Percentiles rank a stretch among this genome's conserved stretches.
Conservation (phyloP, 2,888 invertebrate species). For the Nowickia ferox region DNA sequence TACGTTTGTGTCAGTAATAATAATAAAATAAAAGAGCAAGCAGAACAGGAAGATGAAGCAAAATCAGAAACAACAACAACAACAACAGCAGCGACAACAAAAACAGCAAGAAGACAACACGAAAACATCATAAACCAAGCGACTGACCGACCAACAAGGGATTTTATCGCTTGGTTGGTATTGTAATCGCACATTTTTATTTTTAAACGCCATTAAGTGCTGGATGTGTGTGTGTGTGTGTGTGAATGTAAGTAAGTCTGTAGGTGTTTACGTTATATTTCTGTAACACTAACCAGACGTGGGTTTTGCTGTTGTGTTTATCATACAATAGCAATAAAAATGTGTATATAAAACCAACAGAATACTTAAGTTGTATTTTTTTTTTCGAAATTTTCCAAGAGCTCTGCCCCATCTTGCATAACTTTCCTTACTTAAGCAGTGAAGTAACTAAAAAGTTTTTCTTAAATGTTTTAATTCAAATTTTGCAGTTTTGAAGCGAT, state of each 20-base stretch:
- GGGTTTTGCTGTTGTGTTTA: too few species aligned
- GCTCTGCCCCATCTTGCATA: too few species aligned
- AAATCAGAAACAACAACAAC: neutral
- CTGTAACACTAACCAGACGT: neutral
- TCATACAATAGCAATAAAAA: too few species aligned
- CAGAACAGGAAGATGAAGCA: neutral
- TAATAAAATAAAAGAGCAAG: slow-evolving; percentile 35
- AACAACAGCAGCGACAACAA: neutral
- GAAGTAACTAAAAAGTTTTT: too few species aligned
- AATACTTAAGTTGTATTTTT: too few species aligned
- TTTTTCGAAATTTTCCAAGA: too few species aligned
- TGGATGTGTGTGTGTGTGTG: neutral
- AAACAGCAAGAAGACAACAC: neutral
- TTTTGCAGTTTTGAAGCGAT: too few species aligned
- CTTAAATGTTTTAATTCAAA: too few species aligned
- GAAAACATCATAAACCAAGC: neutral
- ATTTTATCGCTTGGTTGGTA: neutral
- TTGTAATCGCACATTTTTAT: slow-evolving; percentile 22
- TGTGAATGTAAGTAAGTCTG: neutral
- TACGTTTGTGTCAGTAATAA: slow-evolving; percentile 52
- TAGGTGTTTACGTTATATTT: slow-evolving; percentile 5
- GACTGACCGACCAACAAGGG: neutral
- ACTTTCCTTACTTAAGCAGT: too few species aligned
- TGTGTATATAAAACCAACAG: too few species aligned
- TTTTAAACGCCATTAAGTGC: neutral